Percentiles rank a stretch among this genome's conserved stretches.
Evolutionary conservation across 2,797 vertebrate species (phyloP).

Genomic region (Urocyon cinereoargenteus): DNA sequence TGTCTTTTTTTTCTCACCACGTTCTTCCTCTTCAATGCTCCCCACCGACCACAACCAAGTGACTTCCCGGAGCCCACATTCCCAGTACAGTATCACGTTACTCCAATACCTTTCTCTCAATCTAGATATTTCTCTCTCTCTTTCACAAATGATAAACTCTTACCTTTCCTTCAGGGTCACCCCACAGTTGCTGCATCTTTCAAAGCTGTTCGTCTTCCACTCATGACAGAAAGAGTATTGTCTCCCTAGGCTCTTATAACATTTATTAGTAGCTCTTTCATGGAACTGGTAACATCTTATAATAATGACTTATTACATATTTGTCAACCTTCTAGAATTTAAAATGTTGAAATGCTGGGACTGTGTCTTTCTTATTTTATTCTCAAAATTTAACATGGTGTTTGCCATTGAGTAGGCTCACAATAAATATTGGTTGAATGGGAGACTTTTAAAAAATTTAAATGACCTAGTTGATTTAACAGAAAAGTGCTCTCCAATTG

Average conservation of each 20-base stretch:
- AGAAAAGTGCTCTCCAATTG: not conserved
- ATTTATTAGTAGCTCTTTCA: not conserved
- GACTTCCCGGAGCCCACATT: not conserved
- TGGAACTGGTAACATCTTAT: not conserved
- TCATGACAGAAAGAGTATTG: not conserved
- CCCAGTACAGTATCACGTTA: too few species aligned
- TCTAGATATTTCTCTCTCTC: not conserved
- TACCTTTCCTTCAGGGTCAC: not conserved
- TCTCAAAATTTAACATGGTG: not conserved
- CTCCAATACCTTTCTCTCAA: not conserved
- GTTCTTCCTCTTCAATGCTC: not conserved
- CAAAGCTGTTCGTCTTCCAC: not conserved
- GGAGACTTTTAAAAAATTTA: not conserved
- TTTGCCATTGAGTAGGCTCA: not conserved
- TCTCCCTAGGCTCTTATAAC: not conserved
- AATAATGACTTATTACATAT: not conserved
- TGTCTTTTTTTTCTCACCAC: too few species aligned
- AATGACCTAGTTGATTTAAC: not conserved
- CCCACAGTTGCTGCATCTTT: not conserved
- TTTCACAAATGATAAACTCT: not conserved
- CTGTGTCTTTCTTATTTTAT: not conserved
- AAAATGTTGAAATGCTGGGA: not conserved
- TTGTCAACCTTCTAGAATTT: not conserved
- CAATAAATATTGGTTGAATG: not conserved
- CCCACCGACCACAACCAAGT: not conserved